Percentiles rank a stretch among this genome's conserved stretches.
Evolutionary conservation across 2,888 invertebrate genomes (phyloP).

Genomic region (Dynastes maya): DNA sequence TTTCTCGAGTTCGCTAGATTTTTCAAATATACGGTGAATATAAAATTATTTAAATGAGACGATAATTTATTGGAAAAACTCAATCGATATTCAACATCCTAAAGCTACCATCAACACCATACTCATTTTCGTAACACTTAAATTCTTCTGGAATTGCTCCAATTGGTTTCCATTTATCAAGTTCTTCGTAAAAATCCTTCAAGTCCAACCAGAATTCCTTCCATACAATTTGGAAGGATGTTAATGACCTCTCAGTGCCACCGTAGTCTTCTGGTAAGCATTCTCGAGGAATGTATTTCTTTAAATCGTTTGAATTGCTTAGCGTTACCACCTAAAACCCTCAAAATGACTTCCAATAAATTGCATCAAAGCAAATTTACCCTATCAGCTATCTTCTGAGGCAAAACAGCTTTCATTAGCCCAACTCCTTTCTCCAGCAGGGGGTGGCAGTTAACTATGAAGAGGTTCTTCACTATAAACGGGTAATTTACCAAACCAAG

Average conservation of each 20-base stretch:
- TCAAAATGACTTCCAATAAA: no score
- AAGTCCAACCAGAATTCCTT: slow-evolving; percentile 67
- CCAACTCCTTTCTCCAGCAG: not conserved
- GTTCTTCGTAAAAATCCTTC: slow-evolving; percentile 74
- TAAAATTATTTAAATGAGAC: not conserved
- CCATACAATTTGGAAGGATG: no score
- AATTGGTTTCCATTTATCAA: slow-evolving; percentile 72
- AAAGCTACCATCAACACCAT: slow-evolving; percentile 75
- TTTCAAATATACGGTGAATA: not conserved
- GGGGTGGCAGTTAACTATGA: slow-evolving; percentile 4
- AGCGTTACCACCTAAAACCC: slow-evolving; percentile 64
- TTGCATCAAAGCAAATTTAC: slow-evolving; percentile 60
- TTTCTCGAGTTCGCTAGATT: no score
- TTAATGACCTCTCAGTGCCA: slow-evolving; percentile 64
- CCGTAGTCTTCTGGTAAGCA: slow-evolving; percentile 79
- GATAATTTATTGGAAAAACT: not conserved
- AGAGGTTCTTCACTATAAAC: not conserved
- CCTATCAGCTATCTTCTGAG: not conserved
- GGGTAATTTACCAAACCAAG: not conserved
- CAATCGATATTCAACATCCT: slow-evolving; percentile 76
- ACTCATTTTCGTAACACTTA: slow-evolving; percentile 52
- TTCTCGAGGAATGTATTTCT: slow-evolving; percentile 66
- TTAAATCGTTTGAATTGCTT: slow-evolving; percentile 59
- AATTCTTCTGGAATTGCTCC: slow-evolving; percentile 59
- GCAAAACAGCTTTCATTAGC: not conserved